Conservation (phyloP, 1,140 invertebrate species). For the Cyphomyrmex costatus region DNA sequence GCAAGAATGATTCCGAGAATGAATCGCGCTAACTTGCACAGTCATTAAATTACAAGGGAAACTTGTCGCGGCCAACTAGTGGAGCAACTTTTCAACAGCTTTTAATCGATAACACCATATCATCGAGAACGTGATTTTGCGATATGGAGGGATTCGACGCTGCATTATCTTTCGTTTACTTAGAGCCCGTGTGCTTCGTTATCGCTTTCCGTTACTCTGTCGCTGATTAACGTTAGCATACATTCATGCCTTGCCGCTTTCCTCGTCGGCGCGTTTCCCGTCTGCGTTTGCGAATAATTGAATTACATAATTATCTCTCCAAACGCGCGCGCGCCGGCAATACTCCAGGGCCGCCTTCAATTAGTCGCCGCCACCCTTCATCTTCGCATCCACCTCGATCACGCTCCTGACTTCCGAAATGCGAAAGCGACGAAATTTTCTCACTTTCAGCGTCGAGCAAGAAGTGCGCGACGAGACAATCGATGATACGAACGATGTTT, state of each 20-base stretch:
- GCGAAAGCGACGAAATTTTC: constrained; percentile 27
- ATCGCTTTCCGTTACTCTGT: constrained; percentile 41
- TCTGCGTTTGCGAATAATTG: constrained; percentile 68
- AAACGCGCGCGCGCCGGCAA: constrained; percentile 60
- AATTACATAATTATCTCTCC: constrained; percentile 75
- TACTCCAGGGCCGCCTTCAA: constrained; percentile 68
- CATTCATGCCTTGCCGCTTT: constrained; percentile 43
- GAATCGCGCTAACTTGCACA: not conserved
- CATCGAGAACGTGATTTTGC: constrained; percentile 19
- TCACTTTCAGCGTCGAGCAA: not conserved
- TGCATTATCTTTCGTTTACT: constrained; percentile 52
- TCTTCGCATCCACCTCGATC: constrained; percentile 36
- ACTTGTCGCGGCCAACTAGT: not conserved
- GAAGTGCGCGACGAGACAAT: not conserved
- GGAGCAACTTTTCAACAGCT: constrained; percentile 32
- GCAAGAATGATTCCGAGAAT: constrained; percentile 11
- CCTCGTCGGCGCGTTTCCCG: constrained; percentile 41
- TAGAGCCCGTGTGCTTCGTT: constrained; percentile 49
- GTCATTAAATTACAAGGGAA: constrained; percentile 8
- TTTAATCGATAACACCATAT: constrained; percentile 7
- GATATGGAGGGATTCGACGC: constrained; percentile 29
- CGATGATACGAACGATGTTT: not conserved
- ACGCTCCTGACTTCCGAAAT: constrained; percentile 4
- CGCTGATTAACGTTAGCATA: constrained; percentile 56
- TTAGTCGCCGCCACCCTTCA: constrained; percentile 61